Evolutionary conservation across 2,888 invertebrate species (phyloP), one percentile per base, ranked within the genome.

Genomic region (Bugula neritina): DNA sequence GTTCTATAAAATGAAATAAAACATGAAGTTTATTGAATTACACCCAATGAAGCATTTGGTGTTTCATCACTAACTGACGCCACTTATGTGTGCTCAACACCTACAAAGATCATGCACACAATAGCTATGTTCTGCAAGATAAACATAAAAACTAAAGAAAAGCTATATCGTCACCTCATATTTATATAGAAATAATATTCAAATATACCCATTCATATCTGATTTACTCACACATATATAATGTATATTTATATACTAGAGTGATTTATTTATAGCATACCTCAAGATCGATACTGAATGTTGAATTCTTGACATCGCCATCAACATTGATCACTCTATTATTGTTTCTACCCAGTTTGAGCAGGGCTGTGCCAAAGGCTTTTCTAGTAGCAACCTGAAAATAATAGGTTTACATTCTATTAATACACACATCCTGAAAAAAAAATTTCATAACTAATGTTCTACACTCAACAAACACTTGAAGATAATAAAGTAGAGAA

Each of bases 291-390:
- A 71, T 71, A 21, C 98, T 92, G 86, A 90, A 99, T 0, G 99
- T 99, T 0, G 98, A 99, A 86, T 99, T 99, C 86, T 98, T 99
- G 77, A 96, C 97, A 84, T 99, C 99, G 31, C 94, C 98, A 83
- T 99, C 98, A 78, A 99, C 84, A 71, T 94, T 96, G 79, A 99
- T 90, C 27, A 99, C 94, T 73, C 94, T 90, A 75, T 77, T 79
- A 83, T 87, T 89, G 75, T 82, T 86, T 72, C 87, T 85, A 1
- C 89, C 90, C 55, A 99, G 88, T 86, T 98, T 99, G 75, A 91
- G 92, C 73, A 99, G 86, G 1, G 93, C 98, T 25, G 90, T 91
- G 2, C 99, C 99, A 85, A 99, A 99, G 0, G 99, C 97, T 69
- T 91, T 86, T 72, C 99, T 88, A 0, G 63, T 63, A 29, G 63